Evolutionary conservation across 2,888 invertebrate genomes (phyloP), one percentile per base, ranked within the genome.

Genomic region (Lucinisca nassula): DNA sequence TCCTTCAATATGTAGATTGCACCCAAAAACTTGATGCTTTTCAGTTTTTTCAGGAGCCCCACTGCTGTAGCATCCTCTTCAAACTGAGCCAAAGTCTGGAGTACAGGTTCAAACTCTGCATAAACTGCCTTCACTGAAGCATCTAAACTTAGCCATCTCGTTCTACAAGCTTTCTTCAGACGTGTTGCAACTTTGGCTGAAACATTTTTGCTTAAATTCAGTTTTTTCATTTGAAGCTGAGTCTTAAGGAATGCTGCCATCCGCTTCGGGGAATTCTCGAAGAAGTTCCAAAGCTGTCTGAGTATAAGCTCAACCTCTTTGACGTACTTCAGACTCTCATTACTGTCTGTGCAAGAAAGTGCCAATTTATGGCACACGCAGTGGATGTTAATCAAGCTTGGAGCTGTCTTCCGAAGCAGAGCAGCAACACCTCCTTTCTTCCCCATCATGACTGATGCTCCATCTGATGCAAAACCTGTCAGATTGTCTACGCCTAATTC

Each of bases 221-320:
- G 38, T 6, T 58, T 17, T 67, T 85, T 73, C 27, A 76, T 8
- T 6, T 67, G 30, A 40, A 49, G 17, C 40, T 86, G 82, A 17
- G 72, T 49, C 76, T 86, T 89, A 0, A 85, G 6, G 32, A 32
- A 81, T 12, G 72, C 70, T 12, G 86, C 86, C 79, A 81, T 80
- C 67, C 78, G 35, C 58, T 87, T 82, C 12, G 86, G 86, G 6
- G 84, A 89, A 40, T 87, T 84, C 6, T 89, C 86, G 61, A 89
- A 85, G 17, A 76, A 82, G 24, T 74, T 30, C 85, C 85, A 88
- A 4, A 85, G 35, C 51, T 85, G 85, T 21, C 73, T 55, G 0
- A 86, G 75, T 10, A 75, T 61, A 27, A 51, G 70, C 76, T 84
- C 82, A 30, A 89, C 82, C 8, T 80, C 38, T n/a, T 84, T 84